Percentiles rank a stretch among this genome's conserved stretches.
Conservation (phyloP, 2,888 invertebrate genomes). For the Mayetiola destructor region DNA sequence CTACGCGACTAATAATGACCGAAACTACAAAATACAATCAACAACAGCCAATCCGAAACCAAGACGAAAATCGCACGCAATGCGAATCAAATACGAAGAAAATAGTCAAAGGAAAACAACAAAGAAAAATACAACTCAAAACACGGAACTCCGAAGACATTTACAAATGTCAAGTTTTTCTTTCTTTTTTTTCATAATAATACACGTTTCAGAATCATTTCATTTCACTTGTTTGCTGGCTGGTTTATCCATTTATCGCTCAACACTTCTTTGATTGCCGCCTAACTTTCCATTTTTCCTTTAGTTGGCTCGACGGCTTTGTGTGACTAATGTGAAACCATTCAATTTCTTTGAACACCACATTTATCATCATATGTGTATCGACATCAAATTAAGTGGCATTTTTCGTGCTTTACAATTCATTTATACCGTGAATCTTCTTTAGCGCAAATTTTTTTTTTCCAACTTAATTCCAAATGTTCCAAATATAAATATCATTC, state of each 20-base stretch:
- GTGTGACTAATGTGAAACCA: no score
- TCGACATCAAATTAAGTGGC: not conserved
- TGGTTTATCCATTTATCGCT: no score
- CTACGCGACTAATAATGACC: not conserved
- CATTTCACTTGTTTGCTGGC: no score
- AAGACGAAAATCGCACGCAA: not conserved
- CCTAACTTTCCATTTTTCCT: no score
- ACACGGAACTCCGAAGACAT: no score
- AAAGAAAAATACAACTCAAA: not conserved
- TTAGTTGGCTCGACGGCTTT: no score
- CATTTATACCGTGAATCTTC: not conserved
- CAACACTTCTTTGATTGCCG: no score
- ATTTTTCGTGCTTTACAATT: constrained; percentile 6
- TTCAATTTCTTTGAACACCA: no score
- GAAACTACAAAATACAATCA: not conserved
- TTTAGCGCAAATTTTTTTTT: not conserved
- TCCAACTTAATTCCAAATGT: not conserved
- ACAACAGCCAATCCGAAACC: not conserved
- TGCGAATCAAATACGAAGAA: not conserved
- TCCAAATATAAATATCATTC: not conserved
- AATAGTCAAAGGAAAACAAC: not conserved
- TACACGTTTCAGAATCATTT: no score
- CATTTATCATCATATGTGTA: no score
- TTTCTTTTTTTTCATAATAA: no score
- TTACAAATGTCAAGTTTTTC: no score